Evolutionary conservation across 2,888 invertebrate species (phyloP).

Genomic region (Lasioglossum zephyrum): DNA sequence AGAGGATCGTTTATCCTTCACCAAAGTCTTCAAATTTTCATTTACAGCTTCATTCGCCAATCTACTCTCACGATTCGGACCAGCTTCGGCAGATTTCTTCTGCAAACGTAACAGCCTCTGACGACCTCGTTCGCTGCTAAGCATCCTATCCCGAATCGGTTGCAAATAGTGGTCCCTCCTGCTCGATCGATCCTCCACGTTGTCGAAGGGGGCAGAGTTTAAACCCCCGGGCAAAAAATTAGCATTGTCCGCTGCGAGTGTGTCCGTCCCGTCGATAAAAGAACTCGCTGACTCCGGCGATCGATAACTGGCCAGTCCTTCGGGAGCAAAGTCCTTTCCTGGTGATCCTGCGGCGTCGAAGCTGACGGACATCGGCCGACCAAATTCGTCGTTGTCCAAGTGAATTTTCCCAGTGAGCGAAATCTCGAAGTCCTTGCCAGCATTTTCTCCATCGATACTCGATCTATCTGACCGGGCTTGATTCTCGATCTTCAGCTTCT

Average conservation of each 20-base stretch:
- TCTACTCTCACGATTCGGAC: background rate
- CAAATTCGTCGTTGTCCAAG: constrained; percentile 65
- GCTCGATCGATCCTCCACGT: constrained; percentile 24
- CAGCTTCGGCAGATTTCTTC: constrained; percentile 28
- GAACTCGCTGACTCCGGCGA: constrained; percentile 21
- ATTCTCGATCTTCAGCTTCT: constrained; percentile 2
- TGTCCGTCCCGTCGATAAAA: constrained; percentile 23
- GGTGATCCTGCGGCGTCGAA: constrained; percentile 63
- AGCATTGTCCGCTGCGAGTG: constrained; percentile 33
- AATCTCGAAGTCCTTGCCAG: constrained; percentile 62
- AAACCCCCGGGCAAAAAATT: constrained; percentile 33
- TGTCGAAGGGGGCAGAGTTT: background rate
- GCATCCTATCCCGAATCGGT: background rate
- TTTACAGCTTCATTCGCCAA: background rate
- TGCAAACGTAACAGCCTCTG: constrained; percentile 29
- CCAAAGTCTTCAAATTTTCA: background rate
- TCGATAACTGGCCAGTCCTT: constrained; percentile 22
- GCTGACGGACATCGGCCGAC: constrained; percentile 69
- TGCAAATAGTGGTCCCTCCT: constrained; percentile 1
- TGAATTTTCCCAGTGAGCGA: constrained; percentile 74
- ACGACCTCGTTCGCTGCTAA: background rate
- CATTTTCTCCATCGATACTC: background rate
- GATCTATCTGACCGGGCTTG: background rate
- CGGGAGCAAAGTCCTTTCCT: constrained; percentile 20
- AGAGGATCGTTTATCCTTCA: background rate